Conservation (phyloP, 2,113 vertebrate genomes). For the Tachuris rubrigastra region DNA sequence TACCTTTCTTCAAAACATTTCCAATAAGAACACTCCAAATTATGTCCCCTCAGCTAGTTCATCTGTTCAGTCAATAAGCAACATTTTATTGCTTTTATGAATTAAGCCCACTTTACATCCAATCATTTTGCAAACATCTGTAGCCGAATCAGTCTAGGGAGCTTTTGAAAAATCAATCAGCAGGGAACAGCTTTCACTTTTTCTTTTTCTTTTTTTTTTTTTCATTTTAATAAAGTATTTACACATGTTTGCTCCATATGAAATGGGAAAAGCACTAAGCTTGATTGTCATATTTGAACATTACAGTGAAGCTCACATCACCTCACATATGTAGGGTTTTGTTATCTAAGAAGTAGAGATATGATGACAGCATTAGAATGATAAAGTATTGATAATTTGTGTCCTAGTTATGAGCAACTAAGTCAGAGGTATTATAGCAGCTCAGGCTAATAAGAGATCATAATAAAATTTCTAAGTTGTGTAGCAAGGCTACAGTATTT, state of each 20-base stretch:
- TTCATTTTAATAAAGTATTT: slow-evolving; percentile 77
- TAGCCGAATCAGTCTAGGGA: slow-evolving; percentile 74
- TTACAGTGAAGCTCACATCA: neutral
- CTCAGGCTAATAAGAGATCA: neutral
- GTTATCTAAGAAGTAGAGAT: neutral
- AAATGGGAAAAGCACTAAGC: slow-evolving; percentile 32
- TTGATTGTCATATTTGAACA: neutral
- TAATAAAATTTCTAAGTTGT: neutral
- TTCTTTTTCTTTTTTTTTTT: slow-evolving; percentile 20
- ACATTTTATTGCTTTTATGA: slow-evolving; percentile 80
- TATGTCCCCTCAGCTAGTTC: slow-evolving; percentile 75
- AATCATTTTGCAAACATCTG: slow-evolving; percentile 80
- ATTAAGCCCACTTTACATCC: slow-evolving; percentile 77
- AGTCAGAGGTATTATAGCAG: neutral
- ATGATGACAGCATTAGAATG: neutral
- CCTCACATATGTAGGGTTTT: neutral
- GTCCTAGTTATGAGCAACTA: neutral
- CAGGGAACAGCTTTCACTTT: slow-evolving; percentile 73
- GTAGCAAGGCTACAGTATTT: neutral
- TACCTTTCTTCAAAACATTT: slow-evolving; percentile 66
- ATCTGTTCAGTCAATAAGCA: slow-evolving; percentile 78
- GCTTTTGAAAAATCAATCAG: slow-evolving; percentile 81
- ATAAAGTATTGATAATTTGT: neutral
- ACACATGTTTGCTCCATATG: slow-evolving; percentile 66
- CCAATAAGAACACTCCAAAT: slow-evolving; percentile 76